Percentiles rank a stretch among this genome's conserved stretches.
Evolutionary conservation across 2,888 invertebrate species (phyloP).

Genomic region (Operophtera brumata): DNA sequence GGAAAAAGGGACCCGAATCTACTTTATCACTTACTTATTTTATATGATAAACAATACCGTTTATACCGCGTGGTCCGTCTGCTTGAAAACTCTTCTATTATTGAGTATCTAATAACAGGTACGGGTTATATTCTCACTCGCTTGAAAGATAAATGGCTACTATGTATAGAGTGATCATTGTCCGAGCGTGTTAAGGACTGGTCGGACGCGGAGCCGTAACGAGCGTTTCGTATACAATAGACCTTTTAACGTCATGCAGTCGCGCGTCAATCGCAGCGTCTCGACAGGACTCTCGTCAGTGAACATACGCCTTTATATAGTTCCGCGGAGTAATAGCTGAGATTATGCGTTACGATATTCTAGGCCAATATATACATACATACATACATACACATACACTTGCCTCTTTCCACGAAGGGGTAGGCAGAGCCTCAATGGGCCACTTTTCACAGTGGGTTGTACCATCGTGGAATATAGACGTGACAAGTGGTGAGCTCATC

Average conservation of each 20-base stretch:
- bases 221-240: slow-evolving; percentile 79
- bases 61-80: too few relatives aligned
- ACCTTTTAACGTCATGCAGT: slow-evolving; percentile 79
- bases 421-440: too few relatives aligned
- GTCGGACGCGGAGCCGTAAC: slow-evolving; percentile 68
- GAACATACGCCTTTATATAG: slow-evolving; percentile 61
- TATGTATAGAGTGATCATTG: slow-evolving; percentile 78
- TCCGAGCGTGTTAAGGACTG: slow-evolving; percentile 77
- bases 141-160: slow-evolving; percentile 55
- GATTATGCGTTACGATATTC: not conserved
- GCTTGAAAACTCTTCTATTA: not conserved
- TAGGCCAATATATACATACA: too few relatives aligned
- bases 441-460: too few relatives aligned
- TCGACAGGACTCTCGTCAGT: slow-evolving; percentile 45
- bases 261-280: slow-evolving; percentile 70
- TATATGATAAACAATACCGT: not conserved
- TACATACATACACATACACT: too few relatives aligned
- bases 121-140: slow-evolving; percentile 33
- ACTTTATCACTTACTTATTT: not conserved
- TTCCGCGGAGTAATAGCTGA: slow-evolving; percentile 2
- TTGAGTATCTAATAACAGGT: slow-evolving; percentile 35
- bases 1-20: too few relatives aligned
- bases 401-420: too few relatives aligned
- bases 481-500: too few relatives aligned
- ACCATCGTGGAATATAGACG: too few relatives aligned